These are phyloP conservation scores for Butastur rufipennis DNA, from an alignment of 2,113 vertebrate genomes.

Conservation along the genomic window DNA sequence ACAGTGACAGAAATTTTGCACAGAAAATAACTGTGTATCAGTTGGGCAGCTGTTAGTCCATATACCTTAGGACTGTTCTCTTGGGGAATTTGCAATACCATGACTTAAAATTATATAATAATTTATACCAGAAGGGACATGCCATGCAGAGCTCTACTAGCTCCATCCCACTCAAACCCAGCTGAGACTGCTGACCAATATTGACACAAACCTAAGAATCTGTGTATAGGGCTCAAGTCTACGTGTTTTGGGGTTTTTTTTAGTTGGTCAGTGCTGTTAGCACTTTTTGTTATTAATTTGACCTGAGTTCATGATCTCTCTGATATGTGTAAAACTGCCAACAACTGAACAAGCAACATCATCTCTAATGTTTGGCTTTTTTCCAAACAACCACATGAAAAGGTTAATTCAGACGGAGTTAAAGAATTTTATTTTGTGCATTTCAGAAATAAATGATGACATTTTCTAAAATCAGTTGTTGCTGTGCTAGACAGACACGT, in stretches of 20 bases:
- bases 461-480: conserved; percentile 33
- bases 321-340: rapidly evolving
- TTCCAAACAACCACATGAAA: not conserved
- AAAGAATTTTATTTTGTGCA: conserved; percentile 71
- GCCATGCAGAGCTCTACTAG: not conserved
- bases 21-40: no score
- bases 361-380: not conserved
- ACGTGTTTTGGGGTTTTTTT: not conserved
- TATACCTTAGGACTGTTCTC: no score
- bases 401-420: not conserved
- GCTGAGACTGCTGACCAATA: not conserved
- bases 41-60: not conserved
- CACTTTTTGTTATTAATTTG: not conserved
- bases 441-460: conserved; percentile 50
- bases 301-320: not conserved
- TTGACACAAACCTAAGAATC: not conserved
- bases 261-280: not conserved
- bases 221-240: not conserved
- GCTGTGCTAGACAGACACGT: conserved; percentile 33
- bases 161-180: not conserved
- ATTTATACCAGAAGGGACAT: not conserved
- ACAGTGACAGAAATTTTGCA: rapidly evolving
- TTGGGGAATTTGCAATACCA: not conserved
- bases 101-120: not conserved
- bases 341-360: not conserved